Evolutionary conservation across 2,113 vertebrate species (phyloP), one percentile per base, ranked within the genome.

Genomic region (Sclerurus mexicanus): DNA sequence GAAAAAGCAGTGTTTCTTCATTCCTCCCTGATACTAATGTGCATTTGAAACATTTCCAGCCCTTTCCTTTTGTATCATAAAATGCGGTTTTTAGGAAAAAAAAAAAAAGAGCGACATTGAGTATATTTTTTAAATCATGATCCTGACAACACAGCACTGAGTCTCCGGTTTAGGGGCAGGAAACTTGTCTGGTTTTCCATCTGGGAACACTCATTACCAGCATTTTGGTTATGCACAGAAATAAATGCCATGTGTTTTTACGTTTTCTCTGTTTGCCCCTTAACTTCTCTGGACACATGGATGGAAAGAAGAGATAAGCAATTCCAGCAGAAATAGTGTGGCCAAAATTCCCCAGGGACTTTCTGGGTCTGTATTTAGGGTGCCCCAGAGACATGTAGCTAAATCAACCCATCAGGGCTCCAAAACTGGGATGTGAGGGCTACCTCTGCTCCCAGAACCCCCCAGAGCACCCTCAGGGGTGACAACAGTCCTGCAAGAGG

Each of bases 361-460:
- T 31, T 69, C 37, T 58, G 33, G 24, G 5, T 55, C 68, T 3
- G 0, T 8, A 20, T 25, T 60, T 56, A 44, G 35, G 30, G 9
- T 25, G 6, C 27, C 58, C 49, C 27, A 37, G 16, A 31, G 37
- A 50, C 7, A 1, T 2, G 0, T 20, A 39, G 39, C 62, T 58
- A 44, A 55, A 52, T 5, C 6, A 24, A 24, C 52, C 14, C 62
- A 47, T 15, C 44, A 37, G n/a, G 16, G 25, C 31, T 63, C 6
- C 30, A 28, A 49, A 74, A n/a, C 0, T 0, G 73, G 8, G 33
- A 40, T 28, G 4, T 0, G 0, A 71, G 14, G 6, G 21, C 40
- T 20, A 5, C 17, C 15, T 42, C 56, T 59, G 39, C 23, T 84
- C 39, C 59, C n/a, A 23, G 35, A 46, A 47, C 3, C 7, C n/a